These are phyloP conservation scores for Microhierax caerulescens DNA, from an alignment of 2,797 vertebrate genomes.

Conservation along the genomic window DNA sequence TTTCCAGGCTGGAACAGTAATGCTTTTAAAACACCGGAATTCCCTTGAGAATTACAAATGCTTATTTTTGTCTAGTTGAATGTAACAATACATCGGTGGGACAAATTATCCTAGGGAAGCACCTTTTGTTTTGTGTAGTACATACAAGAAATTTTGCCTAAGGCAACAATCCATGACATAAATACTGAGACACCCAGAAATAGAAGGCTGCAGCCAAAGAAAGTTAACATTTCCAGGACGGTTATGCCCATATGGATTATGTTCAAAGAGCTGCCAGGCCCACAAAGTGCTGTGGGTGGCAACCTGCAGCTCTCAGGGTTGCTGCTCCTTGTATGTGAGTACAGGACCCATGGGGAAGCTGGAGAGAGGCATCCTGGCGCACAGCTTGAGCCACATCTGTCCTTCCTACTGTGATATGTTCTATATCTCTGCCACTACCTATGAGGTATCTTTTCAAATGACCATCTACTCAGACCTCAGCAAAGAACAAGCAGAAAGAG, in stretches of 20 bases:
- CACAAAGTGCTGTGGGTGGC: background rate
- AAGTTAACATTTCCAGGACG: background rate
- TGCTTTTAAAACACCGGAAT: background rate
- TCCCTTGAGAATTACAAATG: background rate
- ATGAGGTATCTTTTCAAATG: background rate
- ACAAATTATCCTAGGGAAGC: background rate
- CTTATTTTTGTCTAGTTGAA: background rate
- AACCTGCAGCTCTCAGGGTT: background rate
- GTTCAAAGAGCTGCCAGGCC: background rate
- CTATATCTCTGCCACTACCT: background rate
- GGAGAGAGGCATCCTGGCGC: background rate
- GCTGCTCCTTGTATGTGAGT: rapidly evolving
- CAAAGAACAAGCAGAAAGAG: background rate
- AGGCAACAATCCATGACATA: background rate
- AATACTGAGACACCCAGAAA: background rate
- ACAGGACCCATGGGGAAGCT: background rate
- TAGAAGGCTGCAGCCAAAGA: background rate
- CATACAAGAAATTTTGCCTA: background rate
- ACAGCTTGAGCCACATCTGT: background rate
- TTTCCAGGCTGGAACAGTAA: background rate
- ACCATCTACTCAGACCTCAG: background rate
- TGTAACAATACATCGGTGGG: background rate
- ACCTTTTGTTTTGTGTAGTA: background rate
- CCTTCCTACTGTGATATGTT: background rate
- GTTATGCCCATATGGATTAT: background rate